Evolutionary conservation across 1,140 invertebrate genomes (phyloP).

Genomic region (Diorhabda sublineata): DNA sequence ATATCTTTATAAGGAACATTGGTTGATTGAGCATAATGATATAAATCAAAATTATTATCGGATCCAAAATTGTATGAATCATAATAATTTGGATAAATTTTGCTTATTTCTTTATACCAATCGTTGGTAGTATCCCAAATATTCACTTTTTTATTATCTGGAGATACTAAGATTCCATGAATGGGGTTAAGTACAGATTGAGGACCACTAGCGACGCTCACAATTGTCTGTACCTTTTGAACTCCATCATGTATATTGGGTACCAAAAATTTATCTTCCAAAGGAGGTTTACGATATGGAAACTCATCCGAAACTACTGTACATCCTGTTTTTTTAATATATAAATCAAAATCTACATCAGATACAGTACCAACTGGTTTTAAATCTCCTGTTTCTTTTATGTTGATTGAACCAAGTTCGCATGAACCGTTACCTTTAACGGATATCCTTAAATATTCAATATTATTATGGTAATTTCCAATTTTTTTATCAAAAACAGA

Average conservation of each 20-base stretch:
- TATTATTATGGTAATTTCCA: too few relatives aligned
- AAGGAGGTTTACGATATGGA: constrained; percentile 13
- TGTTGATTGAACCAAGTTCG: constrained; percentile 49
- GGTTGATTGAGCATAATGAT: too few relatives aligned
- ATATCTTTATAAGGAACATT: too few relatives aligned
- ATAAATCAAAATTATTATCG: too few relatives aligned
- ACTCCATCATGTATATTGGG: constrained; percentile 4
- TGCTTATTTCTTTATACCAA: too few relatives aligned
- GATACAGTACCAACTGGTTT: constrained; percentile 47
- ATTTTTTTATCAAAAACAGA: too few relatives aligned
- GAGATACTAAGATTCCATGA: constrained; percentile 28
- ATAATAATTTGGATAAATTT: too few relatives aligned
- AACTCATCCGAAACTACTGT: constrained; percentile 37
- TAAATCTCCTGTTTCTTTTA: constrained; percentile 45
- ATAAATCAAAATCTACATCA: constrained; percentile 61
- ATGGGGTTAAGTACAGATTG: constrained; percentile 27
- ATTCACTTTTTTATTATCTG: not conserved
- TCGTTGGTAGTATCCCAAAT: too few relatives aligned
- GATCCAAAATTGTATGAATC: too few relatives aligned
- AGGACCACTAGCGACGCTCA: constrained; percentile 30
- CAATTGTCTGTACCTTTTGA: constrained; percentile 30
- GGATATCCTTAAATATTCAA: constrained; percentile 49
- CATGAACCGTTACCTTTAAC: constrained; percentile 61
- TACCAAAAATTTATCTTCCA: not conserved
- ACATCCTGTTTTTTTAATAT: constrained; percentile 53